A percentile compares a stretch with the other conserved stretches of the same genome.
Conservation (phyloP, 2,797 vertebrate species). For the Amblyraja radiata region DNA sequence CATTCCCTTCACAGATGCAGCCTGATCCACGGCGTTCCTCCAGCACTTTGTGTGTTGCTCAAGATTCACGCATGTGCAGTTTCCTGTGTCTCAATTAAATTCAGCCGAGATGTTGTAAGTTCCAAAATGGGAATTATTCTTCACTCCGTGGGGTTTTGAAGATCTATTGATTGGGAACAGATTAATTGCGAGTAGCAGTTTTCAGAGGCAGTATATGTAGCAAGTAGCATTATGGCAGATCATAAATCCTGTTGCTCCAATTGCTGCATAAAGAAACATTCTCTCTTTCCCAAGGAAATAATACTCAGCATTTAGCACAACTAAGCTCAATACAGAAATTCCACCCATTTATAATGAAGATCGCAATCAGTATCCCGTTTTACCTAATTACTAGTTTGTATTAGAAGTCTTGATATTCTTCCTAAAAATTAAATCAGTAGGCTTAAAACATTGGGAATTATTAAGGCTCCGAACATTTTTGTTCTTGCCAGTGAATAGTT, state of each 20-base stretch:
- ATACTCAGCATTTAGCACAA: neutral
- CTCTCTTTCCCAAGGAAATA: neutral
- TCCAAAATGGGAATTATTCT: neutral
- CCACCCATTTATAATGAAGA: neutral
- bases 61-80: too few relatives aligned
- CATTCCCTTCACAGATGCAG: too few relatives aligned
- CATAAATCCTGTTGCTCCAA: neutral
- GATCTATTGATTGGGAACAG: neutral
- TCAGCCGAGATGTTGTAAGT: neutral
- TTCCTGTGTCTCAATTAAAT: neutral
- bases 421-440: neutral
- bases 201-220: neutral
- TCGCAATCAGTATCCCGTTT: neutral
- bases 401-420: neutral
- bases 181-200: neutral
- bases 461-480: neutral
- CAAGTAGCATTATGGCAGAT: neutral
- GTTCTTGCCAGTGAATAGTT: neutral
- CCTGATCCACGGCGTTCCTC: too few relatives aligned
- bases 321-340: neutral
- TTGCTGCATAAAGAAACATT: neutral
- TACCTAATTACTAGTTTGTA: neutral
- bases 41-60: too few relatives aligned
- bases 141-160: neutral
- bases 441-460: neutral